Evolutionary conservation across 2,113 vertebrate species (phyloP), one percentile per base, ranked within the genome.

Genomic region (Sus scrofa): DNA sequence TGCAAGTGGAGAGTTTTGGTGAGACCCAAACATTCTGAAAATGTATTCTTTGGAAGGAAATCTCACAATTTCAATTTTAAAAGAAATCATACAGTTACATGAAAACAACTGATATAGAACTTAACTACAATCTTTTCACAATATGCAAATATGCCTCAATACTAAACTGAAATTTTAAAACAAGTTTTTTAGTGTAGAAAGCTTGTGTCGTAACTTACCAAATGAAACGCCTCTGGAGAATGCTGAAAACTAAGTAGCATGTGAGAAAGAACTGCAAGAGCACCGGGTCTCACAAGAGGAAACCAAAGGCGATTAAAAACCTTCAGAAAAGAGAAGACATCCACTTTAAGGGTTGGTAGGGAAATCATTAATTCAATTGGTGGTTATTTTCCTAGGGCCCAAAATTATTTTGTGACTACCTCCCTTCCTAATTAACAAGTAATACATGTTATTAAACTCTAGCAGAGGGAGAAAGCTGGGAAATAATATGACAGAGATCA

Each of bases 221-320:
- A 98, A 98, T 99, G 99, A 98, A 99, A 99, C 89, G 99, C 99
- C 98, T 99, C 99, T 27, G 99, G 99, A 98, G 99, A 99, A 98
- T 99, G 99, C 98, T 99, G 99, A 98, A 99, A 99, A 97, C 99
- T 99, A 90, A 99, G 99, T 97, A 99, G 99, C 99, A 99, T 99
- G 95, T 99, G 99, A 90, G 99, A 99, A 94, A 99, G 99, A 74
- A 99, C 99, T 58, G 99, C 98, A 87, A 99, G 98, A 74, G 99
- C 99, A 98, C 99, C 99, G 97, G 99, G 99, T 89, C 99, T 99
- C 98, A 99, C 99, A 54, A 99, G 99, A 83, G 99, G 99, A 98
- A 99, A 99, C 99, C 99, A 99, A 95, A 99, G 99, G 92, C 99
- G 99, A 98, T 99, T 99, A 98, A 99, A 99, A 44, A 99, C 99